Conservation (phyloP, 2,113 vertebrate species). For the Zosterops lateralis region DNA sequence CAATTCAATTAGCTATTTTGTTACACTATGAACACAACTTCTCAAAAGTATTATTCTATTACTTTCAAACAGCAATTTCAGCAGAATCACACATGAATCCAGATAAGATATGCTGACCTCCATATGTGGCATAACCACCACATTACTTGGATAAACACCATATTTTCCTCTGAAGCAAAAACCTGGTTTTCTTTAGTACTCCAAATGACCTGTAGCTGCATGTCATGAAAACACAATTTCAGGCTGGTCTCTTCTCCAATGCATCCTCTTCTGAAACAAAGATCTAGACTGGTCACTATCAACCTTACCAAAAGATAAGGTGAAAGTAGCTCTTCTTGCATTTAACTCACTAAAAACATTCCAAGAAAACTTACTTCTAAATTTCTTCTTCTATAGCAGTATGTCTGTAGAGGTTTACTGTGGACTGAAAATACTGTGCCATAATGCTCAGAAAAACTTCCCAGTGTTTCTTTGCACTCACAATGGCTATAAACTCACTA, state of each 20-base stretch:
- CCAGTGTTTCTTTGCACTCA: slow-evolving; percentile 48
- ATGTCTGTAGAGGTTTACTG: slow-evolving; percentile 55
- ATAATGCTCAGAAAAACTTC: slow-evolving; percentile 48
- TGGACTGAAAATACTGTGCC: slow-evolving; percentile 40
- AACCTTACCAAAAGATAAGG: slow-evolving; percentile 44
- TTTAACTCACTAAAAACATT: slow-evolving; percentile 62
- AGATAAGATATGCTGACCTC: slow-evolving; percentile 44
- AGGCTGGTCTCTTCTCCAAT: neutral
- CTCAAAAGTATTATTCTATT: slow-evolving; percentile 25
- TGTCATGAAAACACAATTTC: neutral
- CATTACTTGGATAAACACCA: neutral
- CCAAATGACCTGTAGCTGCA: slow-evolving; percentile 71
- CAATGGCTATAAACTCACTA: slow-evolving; percentile 44
- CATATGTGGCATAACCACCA: neutral
- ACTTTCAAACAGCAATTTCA: slow-evolving; percentile 50
- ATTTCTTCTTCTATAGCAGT: slow-evolving; percentile 13
- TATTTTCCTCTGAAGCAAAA: neutral
- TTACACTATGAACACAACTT: slow-evolving; percentile 50
- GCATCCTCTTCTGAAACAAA: slow-evolving; percentile 10
- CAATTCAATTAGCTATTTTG: slow-evolving; percentile 54
- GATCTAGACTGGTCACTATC: slow-evolving; percentile 20
- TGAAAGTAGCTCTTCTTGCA: slow-evolving; percentile 25
- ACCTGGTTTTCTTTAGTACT: slow-evolving; percentile 13
- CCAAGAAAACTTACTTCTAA: slow-evolving; percentile 30
- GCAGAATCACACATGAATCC: slow-evolving; percentile 40